These are phyloP conservation scores for Muschampia plurimacula DNA, from an alignment of 2,888 invertebrate genomes.

Conservation along the genomic window DNA sequence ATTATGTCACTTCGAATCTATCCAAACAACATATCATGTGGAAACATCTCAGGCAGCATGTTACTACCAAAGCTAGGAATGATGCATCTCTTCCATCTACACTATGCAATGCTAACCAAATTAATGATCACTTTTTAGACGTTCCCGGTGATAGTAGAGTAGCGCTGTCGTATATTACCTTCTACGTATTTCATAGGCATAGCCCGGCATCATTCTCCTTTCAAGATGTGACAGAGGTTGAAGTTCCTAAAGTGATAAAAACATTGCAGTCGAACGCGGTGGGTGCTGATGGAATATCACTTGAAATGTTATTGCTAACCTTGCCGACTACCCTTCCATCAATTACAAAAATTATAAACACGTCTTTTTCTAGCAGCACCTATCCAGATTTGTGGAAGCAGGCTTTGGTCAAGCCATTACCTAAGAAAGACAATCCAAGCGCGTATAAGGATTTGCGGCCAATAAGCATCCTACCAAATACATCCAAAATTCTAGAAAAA, in stretches of 20 bases:
- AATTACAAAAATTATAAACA: neutral
- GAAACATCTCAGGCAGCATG: conserved; percentile 8
- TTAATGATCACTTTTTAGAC: neutral
- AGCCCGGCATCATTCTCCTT: neutral
- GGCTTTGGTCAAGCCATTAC: neutral
- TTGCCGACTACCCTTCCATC: neutral
- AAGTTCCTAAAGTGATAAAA: neutral
- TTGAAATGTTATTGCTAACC: neutral
- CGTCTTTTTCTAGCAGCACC: neutral
- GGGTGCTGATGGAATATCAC: neutral
- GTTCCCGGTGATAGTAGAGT: neutral
- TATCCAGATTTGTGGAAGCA: neutral
- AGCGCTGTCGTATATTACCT: neutral
- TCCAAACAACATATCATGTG: neutral
- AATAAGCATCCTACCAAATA: neutral
- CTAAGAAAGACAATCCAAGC: neutral
- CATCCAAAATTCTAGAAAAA: neutral
- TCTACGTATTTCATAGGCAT: neutral
- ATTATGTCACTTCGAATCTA: neutral
- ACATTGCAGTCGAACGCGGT: neutral
- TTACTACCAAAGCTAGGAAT: conserved; percentile 49
- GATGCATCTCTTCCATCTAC: neutral
- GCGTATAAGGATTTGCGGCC: neutral
- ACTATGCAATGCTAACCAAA: neutral
- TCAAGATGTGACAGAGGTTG: neutral